Conservation (phyloP, 2,113 vertebrate species). For the Fregetta grallaria region DNA sequence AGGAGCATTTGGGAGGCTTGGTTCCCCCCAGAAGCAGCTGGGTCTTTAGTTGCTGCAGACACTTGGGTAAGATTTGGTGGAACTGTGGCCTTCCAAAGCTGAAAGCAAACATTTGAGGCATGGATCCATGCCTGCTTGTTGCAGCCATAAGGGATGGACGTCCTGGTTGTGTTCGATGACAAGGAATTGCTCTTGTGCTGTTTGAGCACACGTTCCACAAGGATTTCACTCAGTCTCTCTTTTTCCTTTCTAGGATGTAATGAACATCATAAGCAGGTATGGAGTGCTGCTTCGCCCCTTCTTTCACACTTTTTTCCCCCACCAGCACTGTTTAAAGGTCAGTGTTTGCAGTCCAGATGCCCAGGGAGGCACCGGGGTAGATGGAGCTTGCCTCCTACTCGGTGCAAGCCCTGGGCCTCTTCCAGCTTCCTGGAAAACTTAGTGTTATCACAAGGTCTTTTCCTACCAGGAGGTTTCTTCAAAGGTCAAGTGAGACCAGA, state of each 20-base stretch:
- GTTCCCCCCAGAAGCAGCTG: no score
- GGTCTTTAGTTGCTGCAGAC: no score
- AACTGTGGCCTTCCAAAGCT: neutral
- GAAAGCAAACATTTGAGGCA: fast-evolving
- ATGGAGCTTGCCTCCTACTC: neutral
- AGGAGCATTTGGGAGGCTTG: neutral
- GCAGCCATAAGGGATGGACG: fast-evolving
- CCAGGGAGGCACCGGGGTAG: neutral
- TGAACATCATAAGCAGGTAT: slow-evolving; percentile 5
- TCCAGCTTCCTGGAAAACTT: neutral
- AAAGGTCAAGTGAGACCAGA: neutral
- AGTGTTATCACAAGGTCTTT: no score
- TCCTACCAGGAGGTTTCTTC: neutral
- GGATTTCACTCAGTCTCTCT: neutral
- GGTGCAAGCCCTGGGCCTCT: neutral
- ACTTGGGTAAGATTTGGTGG: neutral
- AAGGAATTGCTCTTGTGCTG: fast-evolving
- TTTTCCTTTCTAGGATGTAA: slow-evolving; percentile 28
- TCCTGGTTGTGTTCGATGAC: fast-evolving
- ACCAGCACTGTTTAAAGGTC: neutral
- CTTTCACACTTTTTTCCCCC: fast-evolving
- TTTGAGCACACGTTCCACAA: fast-evolving
- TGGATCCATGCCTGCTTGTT: fast-evolving
- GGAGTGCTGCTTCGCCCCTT: neutral
- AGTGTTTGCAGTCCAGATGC: neutral